Base-by-base conservation (phyloP, 2,888 invertebrate species). In the Lasioglossum vierecki region DNA sequence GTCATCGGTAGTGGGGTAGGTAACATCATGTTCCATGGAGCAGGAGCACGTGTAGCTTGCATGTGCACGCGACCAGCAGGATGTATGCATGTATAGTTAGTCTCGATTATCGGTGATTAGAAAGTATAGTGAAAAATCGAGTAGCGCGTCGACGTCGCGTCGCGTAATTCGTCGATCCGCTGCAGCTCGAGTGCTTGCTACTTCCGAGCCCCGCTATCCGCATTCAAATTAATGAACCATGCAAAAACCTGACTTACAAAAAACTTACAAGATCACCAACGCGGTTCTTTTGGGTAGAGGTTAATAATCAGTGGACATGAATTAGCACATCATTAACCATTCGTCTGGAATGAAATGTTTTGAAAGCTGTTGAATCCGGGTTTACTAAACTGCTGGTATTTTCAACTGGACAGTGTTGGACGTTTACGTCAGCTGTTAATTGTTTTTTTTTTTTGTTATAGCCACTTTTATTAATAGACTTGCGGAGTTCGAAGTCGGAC, bases 31-130 rank as follows among this genome's bases (percentile, higher is more conserved):
- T 66, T 49, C 60, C 70, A 70, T 68, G 88, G 71, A 79, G 81
- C 79, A 66, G 79, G 82, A 84, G 88, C 87, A 88, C 85, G 85
- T 88, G 87, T 84, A 79, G 72, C 49, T 79, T 87, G 85, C 78
- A 81, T 84, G 85, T 81, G 85, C 84, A 88, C 84, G 87, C 88
- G 86, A 88, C 87, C 83, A 80, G 77, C 85, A 83, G 85, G 81
- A 88, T 88, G 86, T 87, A 80, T 86, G 85, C 88, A 79, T 86
- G 83, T 88, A 90, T 90, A 88, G 88, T 88, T 89, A 85, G 72
- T 78, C 84, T 76, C 85, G 88, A 87, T 86, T 76, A 74, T 88
- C 80, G 83, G 74, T 76, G 80, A 84, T 86, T 89, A 86, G 82
- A 82, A 84, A 89, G 87, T 86, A 75, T 78, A 76, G 82, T 83